These are phyloP conservation scores for Sesia bembeciformis DNA, from an alignment of 2,888 invertebrate species.

Conservation along the genomic window DNA sequence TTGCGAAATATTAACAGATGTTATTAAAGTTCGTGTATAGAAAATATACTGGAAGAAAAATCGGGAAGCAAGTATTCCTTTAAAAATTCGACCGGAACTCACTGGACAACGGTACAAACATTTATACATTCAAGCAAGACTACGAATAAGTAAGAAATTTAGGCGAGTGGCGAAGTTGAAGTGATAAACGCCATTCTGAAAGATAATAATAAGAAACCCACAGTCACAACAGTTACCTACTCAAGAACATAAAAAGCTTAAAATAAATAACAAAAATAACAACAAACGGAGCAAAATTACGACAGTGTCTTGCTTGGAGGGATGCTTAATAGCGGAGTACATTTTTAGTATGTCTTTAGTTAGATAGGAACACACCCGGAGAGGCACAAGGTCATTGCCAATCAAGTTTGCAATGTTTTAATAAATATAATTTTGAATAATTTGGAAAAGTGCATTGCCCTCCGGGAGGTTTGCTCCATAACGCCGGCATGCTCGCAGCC, in stretches of 20 bases:
- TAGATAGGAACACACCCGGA: conserved; percentile 37
- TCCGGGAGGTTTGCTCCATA: conserved; percentile 61
- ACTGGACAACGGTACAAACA: conserved; percentile 37
- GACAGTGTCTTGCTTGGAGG: conserved; percentile 40
- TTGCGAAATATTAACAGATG: background rate
- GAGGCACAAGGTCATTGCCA: conserved; percentile 17
- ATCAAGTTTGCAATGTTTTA: background rate
- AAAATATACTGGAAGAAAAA: conserved; percentile 6
- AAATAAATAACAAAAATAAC: conserved; percentile 39
- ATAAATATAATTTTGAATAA: conserved; percentile 4
- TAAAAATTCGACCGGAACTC: conserved; percentile 36
- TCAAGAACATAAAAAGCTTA: conserved; percentile 55
- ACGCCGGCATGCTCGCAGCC: conserved; percentile 73
- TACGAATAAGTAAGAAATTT: conserved; percentile 35
- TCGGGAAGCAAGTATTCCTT: conserved; percentile 16
- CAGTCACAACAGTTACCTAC: conserved; percentile 51
- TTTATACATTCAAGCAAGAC: conserved; percentile 42
- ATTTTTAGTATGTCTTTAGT: conserved; percentile 37
- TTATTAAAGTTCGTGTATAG: background rate
- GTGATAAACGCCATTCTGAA: conserved; percentile 27
- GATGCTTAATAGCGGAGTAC: conserved; percentile 41
- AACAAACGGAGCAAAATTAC: conserved; percentile 29
- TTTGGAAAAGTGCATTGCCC: conserved; percentile 23
- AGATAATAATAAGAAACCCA: conserved; percentile 41
- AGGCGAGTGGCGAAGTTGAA: conserved; percentile 27